Conservation (phyloP, 1,140 invertebrate species). For the Drosophila ogumai region DNA sequence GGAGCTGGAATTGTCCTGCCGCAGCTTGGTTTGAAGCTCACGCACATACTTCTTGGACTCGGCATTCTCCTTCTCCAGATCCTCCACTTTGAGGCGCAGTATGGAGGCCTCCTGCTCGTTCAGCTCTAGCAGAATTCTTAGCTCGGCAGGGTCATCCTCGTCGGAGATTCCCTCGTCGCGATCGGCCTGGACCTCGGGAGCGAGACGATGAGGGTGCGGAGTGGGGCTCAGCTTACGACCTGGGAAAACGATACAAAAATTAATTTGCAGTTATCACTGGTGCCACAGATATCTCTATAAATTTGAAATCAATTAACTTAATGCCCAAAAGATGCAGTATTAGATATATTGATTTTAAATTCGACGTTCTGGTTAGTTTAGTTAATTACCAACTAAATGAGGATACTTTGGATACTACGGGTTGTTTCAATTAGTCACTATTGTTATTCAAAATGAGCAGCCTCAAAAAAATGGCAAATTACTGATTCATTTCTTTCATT, state of each 20-base stretch:
- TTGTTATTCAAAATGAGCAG: conserved; percentile 69
- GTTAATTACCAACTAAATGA: conserved; percentile 1
- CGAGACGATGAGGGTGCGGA: conserved; percentile 87
- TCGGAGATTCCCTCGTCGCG: conserved; percentile 91
- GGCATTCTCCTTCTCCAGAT: conserved; percentile 92
- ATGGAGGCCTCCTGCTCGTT: conserved; percentile 94
- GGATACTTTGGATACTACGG: neutral
- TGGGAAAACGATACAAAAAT: conserved; percentile 46
- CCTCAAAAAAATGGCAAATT: conserved; percentile 82
- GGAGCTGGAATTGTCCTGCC: conserved; percentile 79
- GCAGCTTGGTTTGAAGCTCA: conserved; percentile 90
- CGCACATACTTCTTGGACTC: conserved; percentile 90
- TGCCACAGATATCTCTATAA: neutral
- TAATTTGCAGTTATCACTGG: neutral
- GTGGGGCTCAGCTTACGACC: conserved; percentile 89
- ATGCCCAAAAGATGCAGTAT: neutral
- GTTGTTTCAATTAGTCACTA: conserved; percentile 36
- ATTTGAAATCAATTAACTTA: neutral
- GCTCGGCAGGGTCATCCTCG: conserved; percentile 91
- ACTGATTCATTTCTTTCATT: conserved; percentile 28
- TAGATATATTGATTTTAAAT: neutral
- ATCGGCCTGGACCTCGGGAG: conserved; percentile 88
- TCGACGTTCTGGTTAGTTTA: neutral
- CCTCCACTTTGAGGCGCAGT: conserved; percentile 92
- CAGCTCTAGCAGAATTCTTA: conserved; percentile 93